phyloP scores from a whole-genome alignment of 2,113 vertebrate species.

The Fregetta grallaria region DNA sequence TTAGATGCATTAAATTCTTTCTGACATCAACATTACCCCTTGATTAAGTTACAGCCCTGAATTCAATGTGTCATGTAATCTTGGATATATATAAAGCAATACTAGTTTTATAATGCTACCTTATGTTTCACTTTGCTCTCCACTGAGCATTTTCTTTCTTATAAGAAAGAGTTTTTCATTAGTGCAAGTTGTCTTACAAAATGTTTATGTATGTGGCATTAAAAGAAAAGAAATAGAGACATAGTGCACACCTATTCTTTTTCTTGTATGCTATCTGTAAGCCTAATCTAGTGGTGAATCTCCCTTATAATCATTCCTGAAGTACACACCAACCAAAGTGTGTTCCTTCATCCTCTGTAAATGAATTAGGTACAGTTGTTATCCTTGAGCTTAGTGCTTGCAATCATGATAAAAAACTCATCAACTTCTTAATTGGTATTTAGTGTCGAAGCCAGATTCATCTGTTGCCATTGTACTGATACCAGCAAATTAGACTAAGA shows the following conservation, averaged over 20 bases:
- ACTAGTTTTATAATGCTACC: background rate
- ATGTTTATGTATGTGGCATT: background rate
- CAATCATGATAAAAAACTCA: background rate
- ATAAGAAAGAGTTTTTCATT: background rate
- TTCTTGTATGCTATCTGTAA: background rate
- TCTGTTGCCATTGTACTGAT: background rate
- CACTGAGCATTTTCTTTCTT: background rate
- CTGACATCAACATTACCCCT: background rate
- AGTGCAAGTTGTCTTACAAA: background rate
- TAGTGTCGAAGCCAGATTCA: background rate
- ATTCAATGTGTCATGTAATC: slow-evolving; percentile 5
- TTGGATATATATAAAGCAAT: background rate
- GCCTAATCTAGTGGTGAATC: background rate
- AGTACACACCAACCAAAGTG: background rate
- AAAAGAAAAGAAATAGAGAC: background rate
- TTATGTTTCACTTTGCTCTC: slow-evolving; percentile 8
- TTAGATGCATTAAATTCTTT: slow-evolving; percentile 31
- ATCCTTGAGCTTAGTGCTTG: background rate
- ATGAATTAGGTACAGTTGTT: background rate
- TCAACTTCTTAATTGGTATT: background rate
- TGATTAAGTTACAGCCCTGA: slow-evolving; percentile 40
- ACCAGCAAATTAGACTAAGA: background rate
- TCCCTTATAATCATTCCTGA: background rate
- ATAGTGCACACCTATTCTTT: background rate
- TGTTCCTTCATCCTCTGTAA: background rate